These are phyloP conservation scores for Anticlea derivata DNA, from an alignment of 2,888 invertebrate genomes.

Conservation along the genomic window DNA sequence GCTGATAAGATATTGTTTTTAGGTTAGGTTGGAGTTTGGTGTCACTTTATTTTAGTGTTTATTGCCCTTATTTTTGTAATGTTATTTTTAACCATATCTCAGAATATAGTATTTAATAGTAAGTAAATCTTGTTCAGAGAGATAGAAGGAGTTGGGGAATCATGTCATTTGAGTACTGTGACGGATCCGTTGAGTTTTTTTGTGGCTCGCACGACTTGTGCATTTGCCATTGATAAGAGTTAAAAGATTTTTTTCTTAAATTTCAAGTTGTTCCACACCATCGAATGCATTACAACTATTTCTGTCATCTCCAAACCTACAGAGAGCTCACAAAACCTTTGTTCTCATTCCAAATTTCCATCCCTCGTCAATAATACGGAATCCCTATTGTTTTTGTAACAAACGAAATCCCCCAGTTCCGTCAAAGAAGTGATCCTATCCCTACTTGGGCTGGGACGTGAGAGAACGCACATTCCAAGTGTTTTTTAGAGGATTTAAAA, in stretches of 20 bases:
- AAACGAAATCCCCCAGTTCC: conserved; percentile 34
- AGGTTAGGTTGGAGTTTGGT: conserved; percentile 24
- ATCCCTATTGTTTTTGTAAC: conserved; percentile 35
- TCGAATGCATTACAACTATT: background rate
- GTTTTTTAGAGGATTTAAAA: conserved; percentile 36
- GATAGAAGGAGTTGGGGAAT: too few relatives aligned
- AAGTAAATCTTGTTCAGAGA: too few relatives aligned
- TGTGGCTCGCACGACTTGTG: too few relatives aligned
- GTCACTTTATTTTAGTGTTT: conserved; percentile 1
- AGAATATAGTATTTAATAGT: too few relatives aligned
- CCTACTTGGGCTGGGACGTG: conserved; percentile 52
- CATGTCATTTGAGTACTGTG: too few relatives aligned
- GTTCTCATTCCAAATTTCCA: conserved; percentile 22
- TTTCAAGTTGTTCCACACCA: too few relatives aligned
- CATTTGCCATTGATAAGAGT: too few relatives aligned
- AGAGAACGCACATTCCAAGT: conserved; percentile 65
- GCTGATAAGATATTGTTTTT: conserved; percentile 55
- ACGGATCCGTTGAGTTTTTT: too few relatives aligned
- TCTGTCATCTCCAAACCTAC: background rate
- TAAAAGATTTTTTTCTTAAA: too few relatives aligned
- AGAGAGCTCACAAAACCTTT: conserved; percentile 6
- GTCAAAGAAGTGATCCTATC: conserved; percentile 26
- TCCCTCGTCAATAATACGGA: conserved; percentile 15
- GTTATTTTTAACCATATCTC: too few relatives aligned
- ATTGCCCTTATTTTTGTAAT: too few relatives aligned